Evolutionary conservation across 2,797 vertebrate species (phyloP), one percentile per base, ranked within the genome.

Genomic region (Pelochelys cantorii): DNA sequence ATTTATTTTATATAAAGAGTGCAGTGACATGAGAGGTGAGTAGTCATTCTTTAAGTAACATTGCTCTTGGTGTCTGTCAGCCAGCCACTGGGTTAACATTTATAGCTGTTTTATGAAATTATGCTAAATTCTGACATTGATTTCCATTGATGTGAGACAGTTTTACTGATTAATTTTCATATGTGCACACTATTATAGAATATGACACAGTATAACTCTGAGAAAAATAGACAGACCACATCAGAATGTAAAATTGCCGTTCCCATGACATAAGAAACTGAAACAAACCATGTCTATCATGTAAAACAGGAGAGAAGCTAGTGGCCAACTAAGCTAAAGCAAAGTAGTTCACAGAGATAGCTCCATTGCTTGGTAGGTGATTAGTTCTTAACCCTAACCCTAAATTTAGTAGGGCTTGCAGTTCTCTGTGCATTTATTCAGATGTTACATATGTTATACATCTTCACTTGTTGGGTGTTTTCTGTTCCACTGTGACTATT

Each of bases 81-180:
- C 37, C 23, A 48, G 23, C 37, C 37, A 13, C 71, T 75, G 42
- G 71, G 48, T 75, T 25, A 42, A 42, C 25, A 13, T 48, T 48
- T 90, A 85, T 79, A 81, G 88, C 71, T 37, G 85, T 87, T 59
- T 78, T 87, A 75, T 87, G 88, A 62, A 94, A 81, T 54, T 23
- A 57, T 86, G 88, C 84, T 91, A 91, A 87, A 93, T 92, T 95
- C 87, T 95, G 88, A 86, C 85, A 57, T 80, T 85, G 74, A 71
- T 15, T 79, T 83, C 93, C 29, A 78, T 90, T 90, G 90, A 84
- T 92, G 91, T 92, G 86, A 31, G 55, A 94, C 94, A 96, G 85
- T 62, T 71, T 5, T 59, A 91, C 59, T 81, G 55, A 48, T 1
- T 87, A 90, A 83, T 93, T 92, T 91, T 83, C 90, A 89, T 90